These are phyloP conservation scores for Silurus meridionalis DNA, from an alignment of 2,113 vertebrate species.

Conservation along the genomic window DNA sequence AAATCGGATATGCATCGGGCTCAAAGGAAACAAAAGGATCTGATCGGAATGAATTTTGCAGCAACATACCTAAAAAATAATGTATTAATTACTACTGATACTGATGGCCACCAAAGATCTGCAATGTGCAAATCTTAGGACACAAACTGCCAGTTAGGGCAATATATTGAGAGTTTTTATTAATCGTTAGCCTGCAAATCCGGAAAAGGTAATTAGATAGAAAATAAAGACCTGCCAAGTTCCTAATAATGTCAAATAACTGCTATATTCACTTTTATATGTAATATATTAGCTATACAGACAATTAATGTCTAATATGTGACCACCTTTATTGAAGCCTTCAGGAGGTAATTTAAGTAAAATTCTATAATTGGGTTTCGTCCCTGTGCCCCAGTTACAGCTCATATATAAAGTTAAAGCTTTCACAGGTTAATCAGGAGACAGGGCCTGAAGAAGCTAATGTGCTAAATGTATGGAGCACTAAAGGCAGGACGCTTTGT, in stretches of 20 bases:
- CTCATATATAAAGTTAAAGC: neutral
- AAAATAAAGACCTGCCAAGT: neutral
- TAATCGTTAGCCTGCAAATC: neutral
- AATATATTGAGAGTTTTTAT: neutral
- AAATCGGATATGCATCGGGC: too few relatives aligned
- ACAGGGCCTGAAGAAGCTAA: slow-evolving; percentile 44
- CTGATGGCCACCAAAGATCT: neutral
- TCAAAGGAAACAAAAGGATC: too few relatives aligned
- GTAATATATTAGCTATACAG: neutral
- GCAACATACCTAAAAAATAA: neutral
- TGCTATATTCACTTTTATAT: neutral
- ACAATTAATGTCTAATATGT: neutral
- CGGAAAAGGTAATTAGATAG: neutral
- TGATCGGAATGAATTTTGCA: neutral
- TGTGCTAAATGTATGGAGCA: neutral
- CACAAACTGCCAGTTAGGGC: too few relatives aligned
- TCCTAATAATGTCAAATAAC: neutral
- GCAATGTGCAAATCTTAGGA: neutral
- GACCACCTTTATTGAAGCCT: neutral
- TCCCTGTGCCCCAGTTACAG: slow-evolving; percentile 53
- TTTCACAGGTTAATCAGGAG: slow-evolving; percentile 47
- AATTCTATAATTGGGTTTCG: slow-evolving; percentile 63
- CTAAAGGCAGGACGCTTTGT: slow-evolving; percentile 19
- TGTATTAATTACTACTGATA: neutral
- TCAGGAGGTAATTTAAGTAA: slow-evolving; percentile 68